Evolutionary conservation across 2,113 vertebrate species (phyloP).

Genomic region (Muntiacus muntjak): DNA sequence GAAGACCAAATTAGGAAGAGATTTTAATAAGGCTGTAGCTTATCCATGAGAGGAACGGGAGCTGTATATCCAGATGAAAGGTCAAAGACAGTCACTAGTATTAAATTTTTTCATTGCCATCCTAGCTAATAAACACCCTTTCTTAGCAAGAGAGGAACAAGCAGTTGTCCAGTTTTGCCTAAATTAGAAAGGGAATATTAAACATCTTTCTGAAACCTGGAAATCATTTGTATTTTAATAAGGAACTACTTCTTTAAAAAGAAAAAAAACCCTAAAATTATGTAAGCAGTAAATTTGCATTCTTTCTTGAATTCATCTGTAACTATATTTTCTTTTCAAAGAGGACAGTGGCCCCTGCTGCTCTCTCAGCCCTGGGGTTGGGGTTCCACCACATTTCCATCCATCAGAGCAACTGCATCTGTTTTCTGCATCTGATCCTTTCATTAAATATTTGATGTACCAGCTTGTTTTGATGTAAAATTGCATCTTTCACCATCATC

Average conservation of each 20-base stretch:
- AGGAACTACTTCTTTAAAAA: background rate
- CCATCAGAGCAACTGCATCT: background rate
- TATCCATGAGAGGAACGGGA: background rate
- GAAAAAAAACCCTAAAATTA: slow-evolving; percentile 3
- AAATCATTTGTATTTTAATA: slow-evolving; percentile 19
- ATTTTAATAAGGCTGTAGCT: background rate
- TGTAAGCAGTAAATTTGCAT: background rate
- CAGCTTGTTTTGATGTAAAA: background rate
- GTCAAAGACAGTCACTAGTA: background rate
- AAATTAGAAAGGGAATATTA: background rate
- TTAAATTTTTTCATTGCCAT: slow-evolving; percentile 41
- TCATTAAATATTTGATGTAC: slow-evolving; percentile 4
- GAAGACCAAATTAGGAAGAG: background rate
- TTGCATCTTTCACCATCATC: background rate
- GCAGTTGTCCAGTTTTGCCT: background rate
- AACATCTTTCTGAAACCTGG: background rate
- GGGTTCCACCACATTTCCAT: background rate
- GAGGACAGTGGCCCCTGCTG: background rate
- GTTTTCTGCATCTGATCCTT: background rate
- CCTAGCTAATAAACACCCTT: slow-evolving; percentile 33
- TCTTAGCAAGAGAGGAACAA: background rate
- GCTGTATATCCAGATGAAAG: background rate
- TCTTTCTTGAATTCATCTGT: background rate
- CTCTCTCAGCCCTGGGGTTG: background rate
- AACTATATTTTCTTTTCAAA: background rate